Evolutionary conservation across 92 coral and sea anemone species (phyloP).

Genomic region (Virgularia gustaviana): DNA sequence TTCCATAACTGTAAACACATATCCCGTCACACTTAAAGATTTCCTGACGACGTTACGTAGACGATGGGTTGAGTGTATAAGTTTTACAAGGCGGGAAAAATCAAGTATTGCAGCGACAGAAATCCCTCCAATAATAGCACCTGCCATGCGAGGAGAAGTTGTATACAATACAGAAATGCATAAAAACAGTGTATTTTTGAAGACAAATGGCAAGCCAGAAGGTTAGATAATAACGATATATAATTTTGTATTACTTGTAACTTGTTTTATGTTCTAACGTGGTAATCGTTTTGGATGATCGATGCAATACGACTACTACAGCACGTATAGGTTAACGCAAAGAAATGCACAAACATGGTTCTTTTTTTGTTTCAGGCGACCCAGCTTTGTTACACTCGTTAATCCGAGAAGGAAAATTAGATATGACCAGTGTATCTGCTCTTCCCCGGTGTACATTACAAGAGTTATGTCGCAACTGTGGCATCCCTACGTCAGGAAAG

Average conservation of each 20-base stretch:
- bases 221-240: slow-evolving; percentile 13
- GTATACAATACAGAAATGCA: slow-evolving; percentile 11
- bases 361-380: no score
- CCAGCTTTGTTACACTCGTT: neutral
- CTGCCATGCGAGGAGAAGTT: slow-evolving; percentile 1
- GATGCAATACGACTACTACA: no score
- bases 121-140: slow-evolving; percentile 38
- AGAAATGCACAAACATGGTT: no score
- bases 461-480: no score
- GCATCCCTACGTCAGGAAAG: neutral
- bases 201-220: slow-evolving; percentile 15
- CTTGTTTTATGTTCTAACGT: no score
- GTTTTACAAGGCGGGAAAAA: slow-evolving; percentile 3
- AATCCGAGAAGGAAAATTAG: neutral
- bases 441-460: no score
- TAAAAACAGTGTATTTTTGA: slow-evolving; percentile 16
- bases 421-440: no score
- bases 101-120: neutral
- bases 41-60: neutral
- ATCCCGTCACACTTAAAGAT: neutral
- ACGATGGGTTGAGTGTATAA: slow-evolving; percentile 33
- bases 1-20: neutral
- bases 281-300: no score
- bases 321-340: no score
- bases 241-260: no score